phyloP scores from a whole-genome alignment of 2,113 vertebrate genomes.

The Microcebus murinus region DNA sequence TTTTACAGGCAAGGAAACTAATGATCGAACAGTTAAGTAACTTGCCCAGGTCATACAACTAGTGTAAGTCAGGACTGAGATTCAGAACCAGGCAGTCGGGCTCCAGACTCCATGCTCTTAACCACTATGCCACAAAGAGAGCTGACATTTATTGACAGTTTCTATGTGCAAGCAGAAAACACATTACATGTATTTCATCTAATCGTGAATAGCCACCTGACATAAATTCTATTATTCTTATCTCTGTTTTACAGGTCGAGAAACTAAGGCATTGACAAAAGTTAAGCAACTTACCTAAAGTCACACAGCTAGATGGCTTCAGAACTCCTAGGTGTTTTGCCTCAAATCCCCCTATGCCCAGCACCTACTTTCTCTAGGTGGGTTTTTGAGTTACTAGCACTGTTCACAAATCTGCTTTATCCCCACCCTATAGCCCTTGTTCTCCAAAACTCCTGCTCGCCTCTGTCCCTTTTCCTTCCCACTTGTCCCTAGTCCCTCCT shows the following conservation, averaged over 20 bases:
- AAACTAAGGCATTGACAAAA: slow-evolving; percentile 29
- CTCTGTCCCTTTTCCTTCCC: background rate
- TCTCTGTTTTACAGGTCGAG: background rate
- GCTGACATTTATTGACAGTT: background rate
- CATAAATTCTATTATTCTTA: background rate
- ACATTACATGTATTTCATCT: background rate
- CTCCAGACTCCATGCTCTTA: background rate
- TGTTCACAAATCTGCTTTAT: background rate
- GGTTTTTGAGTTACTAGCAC: background rate
- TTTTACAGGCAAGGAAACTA: background rate
- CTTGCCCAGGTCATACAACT: background rate
- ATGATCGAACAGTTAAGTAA: background rate
- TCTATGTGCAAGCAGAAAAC: background rate
- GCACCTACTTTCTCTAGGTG: background rate
- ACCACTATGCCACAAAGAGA: background rate
- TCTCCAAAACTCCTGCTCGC: background rate
- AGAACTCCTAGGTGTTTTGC: background rate
- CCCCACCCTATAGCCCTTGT: background rate
- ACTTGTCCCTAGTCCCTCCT: background rate
- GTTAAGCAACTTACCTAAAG: background rate
- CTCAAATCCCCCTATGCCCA: background rate
- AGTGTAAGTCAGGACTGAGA: background rate
- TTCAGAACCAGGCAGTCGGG: background rate
- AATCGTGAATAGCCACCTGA: background rate
- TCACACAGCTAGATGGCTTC: background rate